These are phyloP conservation scores for Liodrosophila aerea DNA, from an alignment of 2,888 invertebrate species.

Conservation along the genomic window DNA sequence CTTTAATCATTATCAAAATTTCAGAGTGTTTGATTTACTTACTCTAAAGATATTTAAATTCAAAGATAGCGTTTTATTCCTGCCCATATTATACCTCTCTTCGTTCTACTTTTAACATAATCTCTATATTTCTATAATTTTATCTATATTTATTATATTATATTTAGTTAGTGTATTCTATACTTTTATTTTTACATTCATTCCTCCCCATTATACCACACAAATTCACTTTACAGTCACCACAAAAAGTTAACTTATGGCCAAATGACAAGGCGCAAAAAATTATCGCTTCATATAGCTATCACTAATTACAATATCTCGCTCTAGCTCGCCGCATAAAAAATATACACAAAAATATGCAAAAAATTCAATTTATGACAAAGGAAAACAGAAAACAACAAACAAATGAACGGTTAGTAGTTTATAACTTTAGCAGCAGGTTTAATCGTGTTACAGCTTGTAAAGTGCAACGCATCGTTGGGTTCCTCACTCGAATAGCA, in stretches of 20 bases:
- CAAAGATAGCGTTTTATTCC: too few species aligned
- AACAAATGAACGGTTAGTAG: constrained; percentile 51
- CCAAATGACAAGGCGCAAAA: constrained; percentile 14
- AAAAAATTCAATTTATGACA: constrained; percentile 45
- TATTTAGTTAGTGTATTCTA: too few species aligned
- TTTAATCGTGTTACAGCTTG: constrained; percentile 60
- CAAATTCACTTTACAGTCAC: constrained; percentile 14
- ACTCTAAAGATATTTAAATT: too few species aligned
- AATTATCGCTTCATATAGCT: constrained; percentile 28
- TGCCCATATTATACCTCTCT: too few species aligned
- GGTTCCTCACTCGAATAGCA: constrained; percentile 35
- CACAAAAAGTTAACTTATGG: constrained; percentile 25
- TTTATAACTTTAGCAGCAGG: constrained; percentile 41
- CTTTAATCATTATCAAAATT: too few species aligned
- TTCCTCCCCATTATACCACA: too few species aligned
- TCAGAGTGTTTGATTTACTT: too few species aligned
- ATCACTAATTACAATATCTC: constrained; percentile 53
- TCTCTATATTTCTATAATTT: neutral
- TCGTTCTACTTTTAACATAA: too few species aligned
- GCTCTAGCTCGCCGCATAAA: constrained; percentile 21
- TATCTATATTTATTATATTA: too few species aligned
- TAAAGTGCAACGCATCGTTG: constrained; percentile 50
- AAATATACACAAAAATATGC: constrained; percentile 35
- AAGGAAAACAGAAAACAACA: constrained; percentile 9
- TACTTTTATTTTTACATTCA: too few species aligned